Evolutionary conservation across 2,797 vertebrate species (phyloP), one percentile per base, ranked within the genome.

Genomic region (Myotis myotis): DNA sequence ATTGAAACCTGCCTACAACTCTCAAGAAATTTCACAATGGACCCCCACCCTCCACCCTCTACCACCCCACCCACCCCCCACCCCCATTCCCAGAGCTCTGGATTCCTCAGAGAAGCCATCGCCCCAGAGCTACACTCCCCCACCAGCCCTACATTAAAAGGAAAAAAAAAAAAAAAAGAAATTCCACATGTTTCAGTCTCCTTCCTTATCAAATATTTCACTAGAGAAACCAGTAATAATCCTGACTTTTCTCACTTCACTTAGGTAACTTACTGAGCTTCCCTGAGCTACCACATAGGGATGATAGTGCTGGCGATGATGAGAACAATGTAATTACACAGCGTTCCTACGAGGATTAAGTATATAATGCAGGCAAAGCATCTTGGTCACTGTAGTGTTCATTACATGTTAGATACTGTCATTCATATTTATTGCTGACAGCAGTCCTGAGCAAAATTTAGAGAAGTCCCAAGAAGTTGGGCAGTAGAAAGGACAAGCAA

Each of bases 201-300:
- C 19, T 47, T 44, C 16, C 80, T 91, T 47, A 85, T 30, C 87
- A 85, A 49, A 20, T 53, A 60, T 23, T 72, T 85, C 38, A 74
- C 25, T 68, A 68, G 22, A 85, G 47, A 90, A 92, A 88, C 15
- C 36, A 57, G 49, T 6, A 75, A 30, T 16, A 66, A 49, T 20
- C 8, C 57, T 16, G 25, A 70, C 9, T 81, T 72, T 71, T 66
- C 74, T 62, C 62, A 36, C 15, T 41, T 72, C 30, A 60, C 33
- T 79, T 17, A 28, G 15, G 16, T 66, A 49, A 62, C 5, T 66
- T 57, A 41, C 53, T 33, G 20, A 41, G 68, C 47, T 41, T 62
- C 76, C 41, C 76, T 60, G 23, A 33, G 62, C 4, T 7, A 36
- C 28, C 36, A 57, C 23, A 13, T 0, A 75, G 49, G 38, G 68